Evolutionary conservation across 2,888 invertebrate species (phyloP), one percentile per base, ranked within the genome.

Genomic region (Erebia ligea): DNA sequence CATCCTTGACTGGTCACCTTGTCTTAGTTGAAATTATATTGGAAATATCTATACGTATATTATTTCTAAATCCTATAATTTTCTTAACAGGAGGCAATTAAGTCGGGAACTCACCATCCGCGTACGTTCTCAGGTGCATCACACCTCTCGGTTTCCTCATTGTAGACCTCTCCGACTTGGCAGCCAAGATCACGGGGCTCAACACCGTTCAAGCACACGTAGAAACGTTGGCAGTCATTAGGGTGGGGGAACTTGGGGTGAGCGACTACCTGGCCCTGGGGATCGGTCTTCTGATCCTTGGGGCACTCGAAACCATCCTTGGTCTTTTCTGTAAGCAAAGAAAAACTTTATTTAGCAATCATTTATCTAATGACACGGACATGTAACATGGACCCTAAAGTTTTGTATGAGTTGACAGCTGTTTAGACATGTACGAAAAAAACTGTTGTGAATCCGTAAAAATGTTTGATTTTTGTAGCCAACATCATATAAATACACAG

Each of bases 131-230:
- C 97, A 48, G 98, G 98, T 1, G 97, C 96, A 86, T 98, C 98
- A 87, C 98, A 98, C 85, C 95, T 95, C 88, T 97, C 96, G 0
- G 95, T 91, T 76, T 96, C 96, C 77, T 98, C 97, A 84, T 98
- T 98, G 94, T 98, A 98, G n/a, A 98, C 98, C 84, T 97, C 97
- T 72, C 98, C 98, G 68, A 96, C 95, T 82, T 95, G 95, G 91
- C 98, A 98, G 48, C 97, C 97, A 75, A 97, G 95, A 86, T 97
- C 97, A 75, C 98, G 95, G n/a, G 98, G 98, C 78, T 97, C 97
- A 42, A 96, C 94, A 15, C 97, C 97, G 86, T 97, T 98, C 79
- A 98, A 90, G 87, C 98, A 98, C 45, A 98, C 97, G 90, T 98
- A 98, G 95, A 98, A 98, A 81, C 97, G 96, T 88, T 98, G 97